Evolutionary conservation across 2,888 invertebrate genomes (phyloP).

Genomic region (Oscheius sp.): DNA sequence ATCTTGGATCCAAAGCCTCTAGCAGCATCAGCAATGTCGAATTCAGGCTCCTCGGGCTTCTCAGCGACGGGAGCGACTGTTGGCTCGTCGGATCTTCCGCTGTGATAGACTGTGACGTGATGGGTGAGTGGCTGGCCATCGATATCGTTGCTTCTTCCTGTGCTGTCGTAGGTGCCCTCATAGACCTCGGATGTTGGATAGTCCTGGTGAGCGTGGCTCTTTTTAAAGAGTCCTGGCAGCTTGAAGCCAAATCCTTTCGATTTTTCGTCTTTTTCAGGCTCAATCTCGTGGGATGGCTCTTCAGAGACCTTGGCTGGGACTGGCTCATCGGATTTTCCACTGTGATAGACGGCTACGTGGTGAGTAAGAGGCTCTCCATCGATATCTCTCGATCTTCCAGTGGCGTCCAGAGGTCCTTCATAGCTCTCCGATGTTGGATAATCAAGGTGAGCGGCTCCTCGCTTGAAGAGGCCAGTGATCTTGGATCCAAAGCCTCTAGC

Average conservation of each 20-base stretch:
- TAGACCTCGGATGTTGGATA: conserved; percentile 44
- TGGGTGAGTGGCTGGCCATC: conserved; percentile 33
- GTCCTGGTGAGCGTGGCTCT: conserved; percentile 42
- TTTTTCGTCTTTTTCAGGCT: background rate
- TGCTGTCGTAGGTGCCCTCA: conserved; percentile 39
- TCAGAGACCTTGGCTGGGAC: background rate
- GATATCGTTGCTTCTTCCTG: conserved; percentile 27
- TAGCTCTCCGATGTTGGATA: conserved; percentile 39
- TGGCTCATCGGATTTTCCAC: conserved; percentile 4
- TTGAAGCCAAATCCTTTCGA: conserved; percentile 31
- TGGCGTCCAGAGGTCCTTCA: conserved; percentile 43
- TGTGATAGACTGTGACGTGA: conserved; percentile 36
- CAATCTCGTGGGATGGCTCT: too few relatives aligned
- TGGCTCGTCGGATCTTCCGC: conserved; percentile 34
- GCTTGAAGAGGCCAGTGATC: conserved; percentile 47
- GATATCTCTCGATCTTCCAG: conserved; percentile 34
- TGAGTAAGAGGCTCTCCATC: conserved; percentile 41
- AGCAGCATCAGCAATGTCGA: conserved; percentile 17
- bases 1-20: conserved; percentile 34
- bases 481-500: background rate
- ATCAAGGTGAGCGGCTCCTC: conserved; percentile 40
- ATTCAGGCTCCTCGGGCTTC: conserved; percentile 1
- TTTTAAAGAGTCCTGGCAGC: conserved; percentile 37
- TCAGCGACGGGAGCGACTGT: background rate
- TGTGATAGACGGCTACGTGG: conserved; percentile 42